Base-by-base conservation (phyloP, 2,888 invertebrate genomes). In the Dynastes grantii region DNA sequence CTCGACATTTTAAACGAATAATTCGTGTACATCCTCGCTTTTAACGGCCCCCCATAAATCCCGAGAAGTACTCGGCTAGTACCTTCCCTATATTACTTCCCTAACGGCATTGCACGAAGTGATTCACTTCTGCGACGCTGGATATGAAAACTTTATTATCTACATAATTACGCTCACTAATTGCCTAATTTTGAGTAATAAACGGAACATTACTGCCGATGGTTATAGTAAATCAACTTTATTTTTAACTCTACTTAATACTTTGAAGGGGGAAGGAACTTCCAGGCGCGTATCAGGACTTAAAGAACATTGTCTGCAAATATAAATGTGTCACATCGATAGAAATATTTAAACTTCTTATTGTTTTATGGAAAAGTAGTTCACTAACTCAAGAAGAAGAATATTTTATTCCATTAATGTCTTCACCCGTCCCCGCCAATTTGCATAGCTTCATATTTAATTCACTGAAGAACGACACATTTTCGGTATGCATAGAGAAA, bases 121-220 rank as follows among this genome's bases (percentile, higher is more conserved):
- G 61, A 61, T 61, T 75, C 73, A 61, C 45, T 32, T 37, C 13
- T 27, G 61, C 22, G 16, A 22, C 40, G 16, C 40, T 16, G 65
- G 13, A 11, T 45, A 75, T 63, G 73, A 75, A 75, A 75, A 75
- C 73, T 75, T 75, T 75, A 75, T 75, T 75, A 75, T 75, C 73
- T 75, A 61, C 73, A 61, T 75, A 75, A 61, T 75, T 75, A 75
- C 73, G 37, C 11, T 29, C 61, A 22, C 73, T 75, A 75, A 75
- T 75, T 75, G 73, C 73, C 73, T 75, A 61, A 75, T 75, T 75
- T 75, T 61, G 61, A 61, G 73, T 75, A 61, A 75, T 75, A 75
- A 75, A 75, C 73, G 73, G 73, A 61, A 61, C 61, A 75, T 75
- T 40, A 75, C 61, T 61, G 73, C 8, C 73, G 1, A 55, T 40